phyloP scores from a whole-genome alignment of 2,113 vertebrate genomes.

The Chloropsis cyanopogon region DNA sequence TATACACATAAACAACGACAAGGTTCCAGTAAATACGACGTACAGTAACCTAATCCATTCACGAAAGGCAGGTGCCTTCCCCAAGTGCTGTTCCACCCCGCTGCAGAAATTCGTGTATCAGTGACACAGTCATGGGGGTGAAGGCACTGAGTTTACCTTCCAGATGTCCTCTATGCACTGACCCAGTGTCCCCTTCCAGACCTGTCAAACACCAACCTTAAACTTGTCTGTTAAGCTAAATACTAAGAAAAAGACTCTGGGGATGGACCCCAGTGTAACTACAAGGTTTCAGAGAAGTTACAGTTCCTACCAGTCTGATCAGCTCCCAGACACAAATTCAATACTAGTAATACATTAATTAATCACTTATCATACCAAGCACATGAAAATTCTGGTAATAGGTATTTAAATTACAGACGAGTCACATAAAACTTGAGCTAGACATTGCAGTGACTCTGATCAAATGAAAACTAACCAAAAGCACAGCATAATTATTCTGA shows the following conservation, averaged over 20 bases:
- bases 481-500: background rate
- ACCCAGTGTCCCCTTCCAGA: background rate
- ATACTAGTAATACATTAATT: background rate
- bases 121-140: background rate
- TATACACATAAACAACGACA: background rate
- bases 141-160: background rate
- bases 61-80: background rate
- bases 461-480: background rate
- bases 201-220: background rate
- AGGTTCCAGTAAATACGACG: background rate
- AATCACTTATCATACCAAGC: background rate
- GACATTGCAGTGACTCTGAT: background rate
- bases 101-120: fast-evolving
- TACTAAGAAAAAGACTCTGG: background rate
- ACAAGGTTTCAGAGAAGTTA: background rate
- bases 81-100: fast-evolving
- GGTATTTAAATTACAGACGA: slow-evolving; percentile 29
- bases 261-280: background rate
- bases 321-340: background rate
- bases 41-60: background rate
- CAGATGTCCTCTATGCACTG: background rate
- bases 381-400: background rate
- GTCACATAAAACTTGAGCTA: background rate
- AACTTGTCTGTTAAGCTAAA: background rate
- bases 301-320: background rate